Percentiles rank a stretch among this genome's conserved stretches.
phyloP scores from a whole-genome alignment of 2,113 vertebrate genomes.

The Dendropsophus ebraccatus region DNA sequence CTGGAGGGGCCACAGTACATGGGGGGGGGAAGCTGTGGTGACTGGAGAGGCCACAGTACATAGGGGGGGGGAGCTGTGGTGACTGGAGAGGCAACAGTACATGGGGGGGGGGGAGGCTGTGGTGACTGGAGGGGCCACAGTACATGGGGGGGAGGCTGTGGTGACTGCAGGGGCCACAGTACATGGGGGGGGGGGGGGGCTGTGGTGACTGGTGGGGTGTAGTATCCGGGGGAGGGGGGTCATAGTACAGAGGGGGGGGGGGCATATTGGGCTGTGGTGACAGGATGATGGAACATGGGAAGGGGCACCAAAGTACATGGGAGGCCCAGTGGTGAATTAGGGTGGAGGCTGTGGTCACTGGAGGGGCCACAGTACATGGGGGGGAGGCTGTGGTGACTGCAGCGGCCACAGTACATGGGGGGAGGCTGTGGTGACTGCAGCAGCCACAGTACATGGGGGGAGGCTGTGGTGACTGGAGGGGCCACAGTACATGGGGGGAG shows the following conservation, averaged over 20 bases:
- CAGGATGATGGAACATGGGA: too few relatives aligned
- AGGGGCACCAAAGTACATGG: background rate
- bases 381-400: background rate
- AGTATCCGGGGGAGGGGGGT: too few relatives aligned
- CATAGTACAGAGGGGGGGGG: background rate
- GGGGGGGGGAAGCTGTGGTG: background rate
- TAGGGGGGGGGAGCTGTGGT: background rate
- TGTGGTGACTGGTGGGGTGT: too few relatives aligned
- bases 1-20: background rate
- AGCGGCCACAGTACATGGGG: background rate
- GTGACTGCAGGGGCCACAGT: background rate
- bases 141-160: rapidly evolving
- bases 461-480: background rate
- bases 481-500: background rate
- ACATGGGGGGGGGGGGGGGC: too few relatives aligned
- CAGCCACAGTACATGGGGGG: background rate
- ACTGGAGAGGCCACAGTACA: too few relatives aligned
- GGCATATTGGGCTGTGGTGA: background rate
- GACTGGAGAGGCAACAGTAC: background rate
- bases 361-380: background rate
- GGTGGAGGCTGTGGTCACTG: too few relatives aligned
- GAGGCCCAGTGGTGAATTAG: too few relatives aligned
- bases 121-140: too few relatives aligned
- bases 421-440: background rate
- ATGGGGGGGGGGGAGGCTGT: too few relatives aligned